These are phyloP conservation scores for Naja naja DNA, from an alignment of 2,113 vertebrate genomes.

Conservation along the genomic window DNA sequence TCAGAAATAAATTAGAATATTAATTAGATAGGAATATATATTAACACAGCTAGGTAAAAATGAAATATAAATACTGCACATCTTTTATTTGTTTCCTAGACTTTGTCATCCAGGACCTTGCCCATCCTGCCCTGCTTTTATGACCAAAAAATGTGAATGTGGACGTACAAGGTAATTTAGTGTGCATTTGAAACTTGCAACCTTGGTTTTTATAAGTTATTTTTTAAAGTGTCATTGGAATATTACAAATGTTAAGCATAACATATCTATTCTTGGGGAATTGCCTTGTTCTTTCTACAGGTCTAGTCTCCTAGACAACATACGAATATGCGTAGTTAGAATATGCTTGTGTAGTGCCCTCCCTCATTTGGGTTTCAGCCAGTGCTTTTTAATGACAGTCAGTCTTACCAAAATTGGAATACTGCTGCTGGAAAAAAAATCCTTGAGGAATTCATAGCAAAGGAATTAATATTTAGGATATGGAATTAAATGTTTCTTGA, in stretches of 20 bases:
- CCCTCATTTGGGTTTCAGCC: background rate
- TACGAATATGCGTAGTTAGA: background rate
- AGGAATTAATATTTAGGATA: background rate
- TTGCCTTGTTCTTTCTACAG: background rate
- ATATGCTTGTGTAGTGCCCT: background rate
- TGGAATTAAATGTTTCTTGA: background rate
- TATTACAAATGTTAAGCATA: background rate
- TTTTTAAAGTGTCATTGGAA: background rate
- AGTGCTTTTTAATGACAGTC: background rate
- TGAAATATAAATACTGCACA: slow-evolving; percentile 14
- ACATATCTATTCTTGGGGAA: background rate
- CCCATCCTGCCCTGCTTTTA: slow-evolving; percentile 91
- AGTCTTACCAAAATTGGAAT: background rate
- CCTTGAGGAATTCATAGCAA: background rate
- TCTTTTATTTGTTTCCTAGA: slow-evolving; percentile 62
- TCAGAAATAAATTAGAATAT: background rate
- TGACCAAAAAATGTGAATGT: slow-evolving; percentile 91
- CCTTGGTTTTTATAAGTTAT: background rate
- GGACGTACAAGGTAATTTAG: slow-evolving; percentile 84
- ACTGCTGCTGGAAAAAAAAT: background rate
- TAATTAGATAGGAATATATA: background rate
- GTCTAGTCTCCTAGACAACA: background rate
- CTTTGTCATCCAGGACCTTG: slow-evolving; percentile 97
- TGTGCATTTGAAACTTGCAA: background rate
- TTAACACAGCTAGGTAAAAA: background rate